These are phyloP conservation scores for Myopa tessellatipennis DNA, from an alignment of 2,888 invertebrate species.

Conservation along the genomic window DNA sequence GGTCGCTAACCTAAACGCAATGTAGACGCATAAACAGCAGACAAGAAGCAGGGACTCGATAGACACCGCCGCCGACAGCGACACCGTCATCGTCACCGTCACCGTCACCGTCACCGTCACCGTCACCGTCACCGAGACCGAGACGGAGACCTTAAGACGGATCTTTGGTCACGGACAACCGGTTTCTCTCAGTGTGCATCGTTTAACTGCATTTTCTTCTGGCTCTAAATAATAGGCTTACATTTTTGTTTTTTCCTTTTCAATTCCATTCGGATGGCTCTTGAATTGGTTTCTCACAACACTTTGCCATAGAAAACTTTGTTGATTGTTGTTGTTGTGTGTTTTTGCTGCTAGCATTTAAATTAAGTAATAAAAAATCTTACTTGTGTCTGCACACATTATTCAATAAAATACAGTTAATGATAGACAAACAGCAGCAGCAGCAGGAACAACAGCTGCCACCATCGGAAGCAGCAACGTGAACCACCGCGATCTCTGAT, in stretches of 20 bases:
- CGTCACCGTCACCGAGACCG: not conserved
- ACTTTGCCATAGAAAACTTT: conserved; percentile 18
- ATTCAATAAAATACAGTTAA: conserved; percentile 31
- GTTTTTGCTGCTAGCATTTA: conserved; percentile 19
- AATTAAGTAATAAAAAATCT: conserved; percentile 35
- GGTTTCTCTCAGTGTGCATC: conserved; percentile 10
- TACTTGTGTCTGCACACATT: conserved; percentile 32
- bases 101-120: not conserved
- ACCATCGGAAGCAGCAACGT: not conserved
- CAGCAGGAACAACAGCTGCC: conserved; percentile 5
- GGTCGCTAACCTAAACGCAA: conserved; percentile 27
- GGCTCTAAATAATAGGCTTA: too few species aligned
- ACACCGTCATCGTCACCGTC: not conserved
- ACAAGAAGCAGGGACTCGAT: not conserved
- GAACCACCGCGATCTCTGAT: conserved; percentile 1
- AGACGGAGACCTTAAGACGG: not conserved
- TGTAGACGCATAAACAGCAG: not conserved
- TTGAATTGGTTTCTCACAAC: conserved; percentile 28
- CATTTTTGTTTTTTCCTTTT: too few species aligned
- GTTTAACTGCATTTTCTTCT: not conserved
- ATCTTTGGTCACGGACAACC: conserved; percentile 18
- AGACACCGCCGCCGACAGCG: not conserved
- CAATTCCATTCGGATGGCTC: too few species aligned
- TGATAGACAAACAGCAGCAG: conserved; percentile 24
- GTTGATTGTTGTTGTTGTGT: conserved; percentile 27